These are phyloP conservation scores for Zaprionus davidi DNA, from an alignment of 1,140 invertebrate species.

Conservation along the genomic window DNA sequence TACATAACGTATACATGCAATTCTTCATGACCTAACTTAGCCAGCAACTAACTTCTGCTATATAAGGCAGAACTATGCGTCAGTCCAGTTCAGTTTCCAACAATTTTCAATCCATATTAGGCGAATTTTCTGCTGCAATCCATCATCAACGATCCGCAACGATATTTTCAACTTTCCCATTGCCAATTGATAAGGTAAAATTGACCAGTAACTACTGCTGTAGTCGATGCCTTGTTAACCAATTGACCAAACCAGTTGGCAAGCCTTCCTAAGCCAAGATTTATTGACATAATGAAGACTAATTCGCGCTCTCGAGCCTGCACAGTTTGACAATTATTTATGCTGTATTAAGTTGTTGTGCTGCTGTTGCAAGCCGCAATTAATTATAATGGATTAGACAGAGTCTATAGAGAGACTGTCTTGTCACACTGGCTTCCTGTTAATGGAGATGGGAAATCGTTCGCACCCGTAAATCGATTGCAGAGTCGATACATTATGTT, in stretches of 20 bases:
- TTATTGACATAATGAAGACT: constrained; percentile 83
- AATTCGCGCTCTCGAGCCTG: constrained; percentile 67
- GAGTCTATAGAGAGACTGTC: not conserved
- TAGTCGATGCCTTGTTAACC: constrained; percentile 10
- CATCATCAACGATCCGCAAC: constrained; percentile 48
- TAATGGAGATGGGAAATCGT: constrained; percentile 15
- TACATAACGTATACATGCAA: not conserved
- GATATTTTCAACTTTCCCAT: constrained; percentile 46
- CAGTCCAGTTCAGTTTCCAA: not conserved
- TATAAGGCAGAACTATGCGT: constrained; percentile 17
- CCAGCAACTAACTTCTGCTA: not conserved
- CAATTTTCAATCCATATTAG: constrained; percentile 2
- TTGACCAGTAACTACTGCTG: constrained; percentile 14
- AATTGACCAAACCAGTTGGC: not conserved
- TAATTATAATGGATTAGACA: constrained; percentile 68
- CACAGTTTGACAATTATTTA: constrained; percentile 76
- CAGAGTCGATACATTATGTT: constrained; percentile 1
- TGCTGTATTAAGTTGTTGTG: constrained; percentile 70
- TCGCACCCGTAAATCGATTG: constrained; percentile 2
- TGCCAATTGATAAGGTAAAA: constrained; percentile 41
- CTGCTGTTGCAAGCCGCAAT: constrained; percentile 64
- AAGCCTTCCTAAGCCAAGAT: constrained; percentile 62
- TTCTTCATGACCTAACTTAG: not conserved
- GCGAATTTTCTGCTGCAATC: constrained; percentile 22
- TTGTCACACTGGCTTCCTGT: not conserved